Percentiles rank a stretch among this genome's conserved stretches.
Evolutionary conservation across 92 coral and sea anemone genomes (phyloP).

Genomic region (Muricea muricata): DNA sequence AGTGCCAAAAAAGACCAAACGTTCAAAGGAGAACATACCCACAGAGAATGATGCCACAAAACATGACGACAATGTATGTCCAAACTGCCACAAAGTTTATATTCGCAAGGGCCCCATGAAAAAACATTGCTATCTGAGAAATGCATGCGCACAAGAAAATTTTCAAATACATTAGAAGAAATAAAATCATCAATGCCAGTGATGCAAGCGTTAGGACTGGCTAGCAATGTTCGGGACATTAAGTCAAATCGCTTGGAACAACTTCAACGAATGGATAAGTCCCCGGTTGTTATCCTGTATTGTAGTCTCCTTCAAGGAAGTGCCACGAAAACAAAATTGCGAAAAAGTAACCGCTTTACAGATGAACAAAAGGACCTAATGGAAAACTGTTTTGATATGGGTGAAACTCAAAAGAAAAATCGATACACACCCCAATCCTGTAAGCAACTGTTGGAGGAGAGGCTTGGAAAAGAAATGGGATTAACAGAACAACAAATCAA

Average conservation of each 20-base stretch:
- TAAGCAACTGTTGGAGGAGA: not conserved
- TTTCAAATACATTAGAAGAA: not conserved
- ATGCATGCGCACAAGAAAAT: not conserved
- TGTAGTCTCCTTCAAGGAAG: conserved; percentile 46
- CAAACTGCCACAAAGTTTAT: conserved; percentile 1
- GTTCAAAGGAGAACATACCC: not conserved
- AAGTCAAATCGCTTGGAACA: not conserved
- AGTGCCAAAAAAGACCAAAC: too few relatives aligned
- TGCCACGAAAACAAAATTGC: conserved; percentile 40
- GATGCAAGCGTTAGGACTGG: not conserved
- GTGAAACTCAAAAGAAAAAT: conserved; percentile 18
- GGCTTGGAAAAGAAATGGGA: not conserved
- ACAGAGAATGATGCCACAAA: conserved; percentile 2
- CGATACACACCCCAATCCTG: not conserved
- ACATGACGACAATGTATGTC: conserved; percentile 1
- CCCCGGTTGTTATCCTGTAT: not conserved
- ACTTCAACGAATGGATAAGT: not conserved
- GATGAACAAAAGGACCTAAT: conserved; percentile 47
- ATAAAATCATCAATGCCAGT: conserved; percentile 14
- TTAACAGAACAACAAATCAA: not conserved
- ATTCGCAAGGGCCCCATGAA: not conserved
- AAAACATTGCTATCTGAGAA: not conserved
- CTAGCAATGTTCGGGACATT: not conserved
- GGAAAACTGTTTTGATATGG: conserved; percentile 55
- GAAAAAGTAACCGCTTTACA: conserved; percentile 39